Evolutionary conservation across 2,797 vertebrate species (phyloP).

Genomic region (Takifugu rubripes): DNA sequence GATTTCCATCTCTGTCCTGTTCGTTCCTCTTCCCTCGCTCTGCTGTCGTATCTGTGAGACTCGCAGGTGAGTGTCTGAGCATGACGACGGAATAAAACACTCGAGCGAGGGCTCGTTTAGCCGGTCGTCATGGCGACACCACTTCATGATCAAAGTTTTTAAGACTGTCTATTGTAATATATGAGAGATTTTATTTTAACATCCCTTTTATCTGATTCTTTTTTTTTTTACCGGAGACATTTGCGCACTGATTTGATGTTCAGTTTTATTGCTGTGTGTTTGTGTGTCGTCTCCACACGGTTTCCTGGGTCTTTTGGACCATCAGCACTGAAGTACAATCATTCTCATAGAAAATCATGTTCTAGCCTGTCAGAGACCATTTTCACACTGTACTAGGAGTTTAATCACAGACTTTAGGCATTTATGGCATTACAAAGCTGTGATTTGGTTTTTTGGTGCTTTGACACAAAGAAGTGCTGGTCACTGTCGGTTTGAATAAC

Average conservation of each 20-base stretch:
- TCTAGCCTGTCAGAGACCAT: constrained; percentile 2
- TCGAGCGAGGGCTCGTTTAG: constrained; percentile 23
- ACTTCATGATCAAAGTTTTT: constrained; percentile 50
- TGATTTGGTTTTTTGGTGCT: too few species aligned
- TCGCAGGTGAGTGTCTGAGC: constrained; percentile 70
- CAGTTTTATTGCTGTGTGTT: constrained; percentile 1
- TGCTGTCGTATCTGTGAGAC: constrained; percentile 27
- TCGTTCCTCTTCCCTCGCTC: constrained; percentile 15
- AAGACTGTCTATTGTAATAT: constrained; percentile 54
- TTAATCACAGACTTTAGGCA: too few species aligned
- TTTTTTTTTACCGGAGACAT: constrained; percentile 28
- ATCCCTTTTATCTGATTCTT: constrained; percentile 17
- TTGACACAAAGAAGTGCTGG: too few species aligned
- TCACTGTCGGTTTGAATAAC: too few species aligned
- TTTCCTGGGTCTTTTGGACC: neutral
- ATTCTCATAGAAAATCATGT: constrained; percentile 1
- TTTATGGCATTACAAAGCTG: too few species aligned
- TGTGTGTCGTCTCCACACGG: neutral
- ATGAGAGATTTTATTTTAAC: constrained; percentile 45
- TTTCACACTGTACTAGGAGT: neutral
- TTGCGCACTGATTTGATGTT: constrained; percentile 36
- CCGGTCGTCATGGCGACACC: constrained; percentile 19
- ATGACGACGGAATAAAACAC: constrained; percentile 14
- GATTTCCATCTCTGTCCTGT: constrained; percentile 17
- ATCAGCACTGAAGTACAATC: constrained; percentile 6